These are phyloP conservation scores for Lepilemur septentrionalis DNA, from an alignment of 2,797 vertebrate genomes.

Conservation along the genomic window DNA sequence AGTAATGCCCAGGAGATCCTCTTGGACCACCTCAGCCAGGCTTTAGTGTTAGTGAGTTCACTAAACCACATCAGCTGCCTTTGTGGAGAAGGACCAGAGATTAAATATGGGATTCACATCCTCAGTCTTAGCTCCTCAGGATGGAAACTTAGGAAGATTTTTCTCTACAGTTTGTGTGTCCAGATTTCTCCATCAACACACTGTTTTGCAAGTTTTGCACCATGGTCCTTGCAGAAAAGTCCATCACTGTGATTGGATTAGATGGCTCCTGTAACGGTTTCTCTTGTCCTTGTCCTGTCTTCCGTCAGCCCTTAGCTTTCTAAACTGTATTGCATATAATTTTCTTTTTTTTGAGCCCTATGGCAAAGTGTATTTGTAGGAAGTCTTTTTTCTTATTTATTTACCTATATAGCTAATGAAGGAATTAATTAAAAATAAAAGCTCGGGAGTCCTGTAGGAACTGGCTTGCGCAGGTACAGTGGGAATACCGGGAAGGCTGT, in stretches of 20 bases:
- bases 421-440: slow-evolving; percentile 76
- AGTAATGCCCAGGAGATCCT: background rate
- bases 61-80: background rate
- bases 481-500: slow-evolving; percentile 78
- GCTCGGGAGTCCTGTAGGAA: slow-evolving; percentile 74
- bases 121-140: background rate
- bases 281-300: background rate
- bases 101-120: background rate
- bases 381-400: background rate
- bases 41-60: background rate
- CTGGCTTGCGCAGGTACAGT: slow-evolving; percentile 74
- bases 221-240: background rate
- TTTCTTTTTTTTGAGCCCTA: background rate
- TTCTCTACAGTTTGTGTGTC: background rate
- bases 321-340: accelerated
- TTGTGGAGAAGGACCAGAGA: background rate
- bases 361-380: background rate
- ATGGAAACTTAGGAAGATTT: background rate
- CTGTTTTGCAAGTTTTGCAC: background rate
- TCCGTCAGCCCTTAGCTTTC: background rate
- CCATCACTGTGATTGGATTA: background rate
- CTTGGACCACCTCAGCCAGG: background rate
- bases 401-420: slow-evolving; percentile 34
- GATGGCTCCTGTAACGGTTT: background rate
- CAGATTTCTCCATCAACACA: background rate